Percentiles rank a stretch among this genome's conserved stretches.
phyloP scores from a whole-genome alignment of 2,113 vertebrate species.

The Theropithecus gelada region DNA sequence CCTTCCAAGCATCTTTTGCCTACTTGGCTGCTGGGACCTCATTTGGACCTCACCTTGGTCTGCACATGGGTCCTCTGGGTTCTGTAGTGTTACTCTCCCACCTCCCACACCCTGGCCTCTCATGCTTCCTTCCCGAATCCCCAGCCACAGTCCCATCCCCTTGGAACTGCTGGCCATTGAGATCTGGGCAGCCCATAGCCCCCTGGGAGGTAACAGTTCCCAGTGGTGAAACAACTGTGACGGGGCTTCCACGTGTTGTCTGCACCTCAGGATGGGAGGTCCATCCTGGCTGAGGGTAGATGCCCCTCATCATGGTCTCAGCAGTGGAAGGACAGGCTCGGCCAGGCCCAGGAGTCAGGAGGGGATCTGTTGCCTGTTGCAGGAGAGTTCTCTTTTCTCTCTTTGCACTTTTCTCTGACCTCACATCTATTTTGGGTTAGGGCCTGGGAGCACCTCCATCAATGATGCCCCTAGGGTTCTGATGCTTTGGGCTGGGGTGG shows the following conservation, averaged over 20 bases:
- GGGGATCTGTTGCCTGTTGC: not conserved
- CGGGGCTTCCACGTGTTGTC: not conserved
- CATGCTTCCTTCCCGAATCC: not conserved
- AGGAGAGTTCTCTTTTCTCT: not conserved
- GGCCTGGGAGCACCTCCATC: not conserved
- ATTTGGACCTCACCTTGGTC: not conserved
- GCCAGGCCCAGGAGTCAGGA: not conserved
- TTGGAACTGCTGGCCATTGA: not conserved
- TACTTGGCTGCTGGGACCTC: fast-evolving
- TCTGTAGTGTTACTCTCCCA: not conserved
- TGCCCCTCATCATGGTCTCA: fast-evolving
- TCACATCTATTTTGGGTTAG: not conserved
- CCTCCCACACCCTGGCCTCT: not conserved
- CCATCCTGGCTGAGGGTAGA: not conserved
- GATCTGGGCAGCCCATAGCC: not conserved
- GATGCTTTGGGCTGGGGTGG: not conserved
- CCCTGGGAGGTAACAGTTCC: fast-evolving
- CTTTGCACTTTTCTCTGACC: not conserved
- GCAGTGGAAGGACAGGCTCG: not conserved
- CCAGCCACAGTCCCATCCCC: not conserved
- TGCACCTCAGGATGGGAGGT: not conserved
- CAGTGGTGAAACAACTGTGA: fast-evolving
- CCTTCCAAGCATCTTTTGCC: not conserved
- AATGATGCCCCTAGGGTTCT: not conserved
- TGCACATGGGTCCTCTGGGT: no score